These are phyloP conservation scores for Neuroscelio doddi DNA, from an alignment of 2,888 invertebrate genomes.

Conservation along the genomic window DNA sequence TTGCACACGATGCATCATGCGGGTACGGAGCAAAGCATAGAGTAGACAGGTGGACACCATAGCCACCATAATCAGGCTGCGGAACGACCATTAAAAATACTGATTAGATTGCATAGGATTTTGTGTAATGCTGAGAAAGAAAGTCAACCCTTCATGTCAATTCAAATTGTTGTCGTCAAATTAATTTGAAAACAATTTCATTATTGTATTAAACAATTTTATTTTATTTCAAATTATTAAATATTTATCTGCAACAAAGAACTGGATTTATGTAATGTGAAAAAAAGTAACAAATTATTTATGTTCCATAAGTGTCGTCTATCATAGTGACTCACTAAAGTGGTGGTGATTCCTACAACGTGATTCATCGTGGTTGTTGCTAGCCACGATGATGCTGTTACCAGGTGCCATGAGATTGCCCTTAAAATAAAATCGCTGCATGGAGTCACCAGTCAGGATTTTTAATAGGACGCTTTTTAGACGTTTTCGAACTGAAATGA, in stretches of 20 bases:
- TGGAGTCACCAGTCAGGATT: not conserved
- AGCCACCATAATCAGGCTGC: conserved; percentile 54
- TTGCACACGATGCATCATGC: conserved; percentile 35
- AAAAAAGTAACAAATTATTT: not conserved
- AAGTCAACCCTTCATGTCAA: not conserved
- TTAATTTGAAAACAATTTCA: not conserved
- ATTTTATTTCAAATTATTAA: not conserved
- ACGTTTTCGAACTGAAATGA: too few relatives aligned
- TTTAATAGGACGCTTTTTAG: too few relatives aligned
- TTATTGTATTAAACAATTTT: not conserved
- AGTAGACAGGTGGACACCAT: conserved; percentile 63
- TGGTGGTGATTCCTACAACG: not conserved
- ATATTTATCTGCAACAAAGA: too few relatives aligned
- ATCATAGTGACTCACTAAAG: conserved; percentile 8
- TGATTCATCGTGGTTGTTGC: conserved; percentile 2
- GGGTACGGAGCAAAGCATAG: conserved; percentile 35
- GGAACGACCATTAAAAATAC: conserved; percentile 55
- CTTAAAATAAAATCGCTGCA: not conserved
- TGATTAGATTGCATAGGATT: conserved; percentile 53
- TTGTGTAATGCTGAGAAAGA: conserved; percentile 26
- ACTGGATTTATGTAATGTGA: conserved; percentile 39
- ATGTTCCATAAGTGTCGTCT: not conserved
- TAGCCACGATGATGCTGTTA: not conserved
- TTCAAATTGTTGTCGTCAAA: too few relatives aligned
- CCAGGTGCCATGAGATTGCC: not conserved